Conservation (phyloP, 2,797 vertebrate genomes). For the Picus viridis region DNA sequence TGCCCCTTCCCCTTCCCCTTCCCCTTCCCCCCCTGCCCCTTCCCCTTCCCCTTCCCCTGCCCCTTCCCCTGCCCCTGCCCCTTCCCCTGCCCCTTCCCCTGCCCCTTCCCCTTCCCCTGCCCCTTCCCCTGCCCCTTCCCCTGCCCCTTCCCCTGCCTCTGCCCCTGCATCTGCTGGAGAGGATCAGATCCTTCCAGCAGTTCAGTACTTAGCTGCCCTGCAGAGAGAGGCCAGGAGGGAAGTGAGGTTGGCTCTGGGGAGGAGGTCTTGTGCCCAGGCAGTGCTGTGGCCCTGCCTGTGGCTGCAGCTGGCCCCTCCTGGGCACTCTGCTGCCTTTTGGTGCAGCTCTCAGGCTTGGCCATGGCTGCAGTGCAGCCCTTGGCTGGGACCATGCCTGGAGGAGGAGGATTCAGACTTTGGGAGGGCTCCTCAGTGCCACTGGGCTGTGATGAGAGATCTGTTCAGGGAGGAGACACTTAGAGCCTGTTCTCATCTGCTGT, state of each 20-base stretch:
- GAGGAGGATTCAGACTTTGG: too few species aligned
- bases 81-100: too few species aligned
- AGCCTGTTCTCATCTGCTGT: background rate
- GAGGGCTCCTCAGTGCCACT: background rate
- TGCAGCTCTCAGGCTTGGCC: background rate
- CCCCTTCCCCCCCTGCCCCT: too few species aligned
- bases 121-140: too few species aligned
- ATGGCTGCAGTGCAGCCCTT: conserved; percentile 2
- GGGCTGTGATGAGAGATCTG: too few species aligned
- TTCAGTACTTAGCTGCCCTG: background rate
- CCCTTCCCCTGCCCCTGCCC: too few species aligned
- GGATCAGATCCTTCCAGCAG: background rate
- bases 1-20: too few species aligned
- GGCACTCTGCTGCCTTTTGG: background rate
- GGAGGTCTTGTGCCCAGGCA: background rate
- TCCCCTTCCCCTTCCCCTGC: too few species aligned
- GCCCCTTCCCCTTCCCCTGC: too few species aligned
- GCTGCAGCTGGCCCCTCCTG: conserved; percentile 17
- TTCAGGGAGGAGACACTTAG: background rate
- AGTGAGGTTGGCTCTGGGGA: background rate
- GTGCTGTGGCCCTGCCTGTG: background rate
- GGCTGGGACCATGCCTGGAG: background rate
- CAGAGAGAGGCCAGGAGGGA: background rate
- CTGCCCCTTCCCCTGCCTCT: too few species aligned
- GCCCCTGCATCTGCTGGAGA: background rate